These are phyloP conservation scores for Notamacropus eugenii DNA, from an alignment of 2,797 vertebrate genomes.

Conservation along the genomic window DNA sequence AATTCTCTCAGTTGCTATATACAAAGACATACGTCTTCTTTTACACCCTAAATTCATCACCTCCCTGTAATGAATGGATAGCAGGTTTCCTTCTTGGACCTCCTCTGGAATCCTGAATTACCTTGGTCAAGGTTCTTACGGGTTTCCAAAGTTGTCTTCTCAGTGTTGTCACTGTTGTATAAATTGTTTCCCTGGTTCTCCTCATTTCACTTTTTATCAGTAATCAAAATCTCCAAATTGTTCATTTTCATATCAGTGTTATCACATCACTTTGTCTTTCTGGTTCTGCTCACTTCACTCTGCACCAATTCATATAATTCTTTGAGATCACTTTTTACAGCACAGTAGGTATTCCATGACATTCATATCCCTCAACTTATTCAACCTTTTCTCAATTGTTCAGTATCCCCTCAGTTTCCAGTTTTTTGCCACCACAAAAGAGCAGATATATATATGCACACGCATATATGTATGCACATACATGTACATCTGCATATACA, in stretches of 20 bases:
- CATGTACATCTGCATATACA: neutral
- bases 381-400: neutral
- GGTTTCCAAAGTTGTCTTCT: neutral
- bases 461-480: neutral
- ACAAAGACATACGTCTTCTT: neutral
- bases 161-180: neutral
- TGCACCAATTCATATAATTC: neutral
- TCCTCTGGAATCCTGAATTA: neutral
- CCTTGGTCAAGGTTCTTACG: neutral
- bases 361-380: neutral
- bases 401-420: neutral
- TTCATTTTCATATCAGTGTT: neutral
- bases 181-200: neutral
- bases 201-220: neutral
- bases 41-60: neutral
- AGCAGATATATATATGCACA: neutral
- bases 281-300: neutral
- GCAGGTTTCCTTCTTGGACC: neutral
- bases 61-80: neutral
- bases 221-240: neutral
- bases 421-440: neutral
- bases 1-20: neutral
- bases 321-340: neutral
- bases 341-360: neutral
- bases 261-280: neutral